Evolutionary conservation across 2,888 invertebrate genomes (phyloP), one percentile per base, ranked within the genome.

Genomic region (Drosophila anomelani): DNA sequence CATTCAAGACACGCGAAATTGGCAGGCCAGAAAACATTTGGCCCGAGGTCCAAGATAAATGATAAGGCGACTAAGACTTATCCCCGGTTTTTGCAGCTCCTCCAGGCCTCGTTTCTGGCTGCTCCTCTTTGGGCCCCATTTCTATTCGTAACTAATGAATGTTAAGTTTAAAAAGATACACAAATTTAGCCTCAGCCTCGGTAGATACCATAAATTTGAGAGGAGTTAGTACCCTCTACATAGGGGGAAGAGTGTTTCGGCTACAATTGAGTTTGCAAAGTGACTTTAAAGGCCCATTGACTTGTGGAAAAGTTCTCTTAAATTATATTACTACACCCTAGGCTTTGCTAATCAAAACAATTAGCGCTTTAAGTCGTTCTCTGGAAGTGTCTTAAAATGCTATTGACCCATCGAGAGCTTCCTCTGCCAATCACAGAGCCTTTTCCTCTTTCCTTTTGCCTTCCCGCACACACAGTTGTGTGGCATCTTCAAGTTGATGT

Each of bases 141-240:
- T 55, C 43, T 49, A 71, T 63, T 78, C 61, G 66, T 61, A 77
- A 77, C 84, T 81, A 87, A 85, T 87, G 85, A 87, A 85, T 79
- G 74, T 49, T 59, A 69, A 68, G 69, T 68, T 70, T 68, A 51
- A 60, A 70, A 57, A 70, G 54, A 38, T 53, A 69, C 51, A 57
- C 58, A 69, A 80, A 79, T 79, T 67, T 60, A 59, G 57, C 7
- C 32, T 34, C 20, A 29, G 47, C 32, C 15, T 15, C 72, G 64
- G 71, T 61, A 81, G 78, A 79, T 72, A 76, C 75, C 78, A 79
- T 87, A 81, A 87, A 87, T 85, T 85, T 76, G 75, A 77, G 75
- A 75, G 39, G 66, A 39, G 39, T 20, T 29, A 23, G 39, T 23
- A 26, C 26, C 23, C 23, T 5, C 46, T 9, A 20, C 20, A 20